Conservation (phyloP, 2,888 invertebrate species). For the Agonum fuliginosum region DNA sequence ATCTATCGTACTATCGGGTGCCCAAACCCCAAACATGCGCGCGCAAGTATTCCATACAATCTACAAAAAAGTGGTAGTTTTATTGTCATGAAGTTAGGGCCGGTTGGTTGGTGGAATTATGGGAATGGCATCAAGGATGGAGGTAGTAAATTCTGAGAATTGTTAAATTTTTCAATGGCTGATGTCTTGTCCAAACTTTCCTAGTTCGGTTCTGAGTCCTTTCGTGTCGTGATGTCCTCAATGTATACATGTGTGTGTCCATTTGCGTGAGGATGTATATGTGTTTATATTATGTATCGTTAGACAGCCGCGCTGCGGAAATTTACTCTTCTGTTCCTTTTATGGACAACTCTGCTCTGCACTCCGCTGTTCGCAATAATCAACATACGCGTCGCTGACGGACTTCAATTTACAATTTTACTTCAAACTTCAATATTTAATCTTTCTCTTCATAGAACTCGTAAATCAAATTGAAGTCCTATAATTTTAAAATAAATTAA, state of each 20-base stretch:
- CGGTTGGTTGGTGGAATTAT: no score
- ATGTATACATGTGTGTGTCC: conserved; percentile 16
- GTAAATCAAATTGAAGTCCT: neutral
- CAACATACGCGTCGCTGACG: neutral
- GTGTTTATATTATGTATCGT: conserved; percentile 49
- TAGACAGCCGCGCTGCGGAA: conserved; percentile 44
- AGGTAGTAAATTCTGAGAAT: no score
- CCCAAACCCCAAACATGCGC: no score
- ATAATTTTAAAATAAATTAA: conserved; percentile 30
- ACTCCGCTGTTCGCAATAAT: conserved; percentile 2
- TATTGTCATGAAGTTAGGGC: no score
- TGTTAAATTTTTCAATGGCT: no score
- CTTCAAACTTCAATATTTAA: neutral
- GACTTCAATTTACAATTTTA: neutral
- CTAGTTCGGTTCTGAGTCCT: neutral
- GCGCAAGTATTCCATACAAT: no score
- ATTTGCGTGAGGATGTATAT: conserved; percentile 20
- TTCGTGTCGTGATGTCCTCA: conserved; percentile 21
- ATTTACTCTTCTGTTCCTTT: conserved; percentile 16
- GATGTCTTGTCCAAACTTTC: no score
- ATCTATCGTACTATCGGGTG: no score
- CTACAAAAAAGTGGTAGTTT: no score
- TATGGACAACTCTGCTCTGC: neutral
- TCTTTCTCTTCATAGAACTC: no score
- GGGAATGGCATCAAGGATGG: no score